These are phyloP conservation scores for Popillia japonica DNA, from an alignment of 1,140 invertebrate genomes.

Conservation along the genomic window DNA sequence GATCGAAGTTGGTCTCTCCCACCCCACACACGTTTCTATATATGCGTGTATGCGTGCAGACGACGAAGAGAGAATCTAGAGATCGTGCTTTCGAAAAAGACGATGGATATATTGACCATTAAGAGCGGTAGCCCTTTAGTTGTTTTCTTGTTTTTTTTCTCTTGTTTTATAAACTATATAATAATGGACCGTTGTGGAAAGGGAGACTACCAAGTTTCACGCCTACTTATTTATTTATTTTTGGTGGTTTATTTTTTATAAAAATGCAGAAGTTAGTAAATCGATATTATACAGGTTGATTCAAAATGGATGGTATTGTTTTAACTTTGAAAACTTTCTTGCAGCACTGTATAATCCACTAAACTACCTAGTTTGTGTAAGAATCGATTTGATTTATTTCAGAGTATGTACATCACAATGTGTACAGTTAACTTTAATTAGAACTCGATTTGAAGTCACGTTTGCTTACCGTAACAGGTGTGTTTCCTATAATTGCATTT, in stretches of 20 bases:
- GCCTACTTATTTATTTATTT: too few species aligned
- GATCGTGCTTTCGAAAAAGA: background rate
- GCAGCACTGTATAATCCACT: too few species aligned
- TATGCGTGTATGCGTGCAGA: background rate
- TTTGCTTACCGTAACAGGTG: background rate
- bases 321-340: too few species aligned
- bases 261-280: too few species aligned
- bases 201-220: background rate
- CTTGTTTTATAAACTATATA: background rate
- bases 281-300: too few species aligned
- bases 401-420: background rate
- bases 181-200: background rate
- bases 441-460: background rate
- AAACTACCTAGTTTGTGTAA: too few species aligned
- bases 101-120: background rate
- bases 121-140: background rate
- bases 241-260: too few species aligned
- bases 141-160: background rate
- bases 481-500: background rate
- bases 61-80: background rate
- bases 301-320: too few species aligned
- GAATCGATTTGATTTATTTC: too few species aligned
- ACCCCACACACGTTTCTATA: background rate
- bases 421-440: constrained; percentile 10
- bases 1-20: background rate